Evolutionary conservation across 1,140 invertebrate species (phyloP).

Genomic region (Halesus radiatus): DNA sequence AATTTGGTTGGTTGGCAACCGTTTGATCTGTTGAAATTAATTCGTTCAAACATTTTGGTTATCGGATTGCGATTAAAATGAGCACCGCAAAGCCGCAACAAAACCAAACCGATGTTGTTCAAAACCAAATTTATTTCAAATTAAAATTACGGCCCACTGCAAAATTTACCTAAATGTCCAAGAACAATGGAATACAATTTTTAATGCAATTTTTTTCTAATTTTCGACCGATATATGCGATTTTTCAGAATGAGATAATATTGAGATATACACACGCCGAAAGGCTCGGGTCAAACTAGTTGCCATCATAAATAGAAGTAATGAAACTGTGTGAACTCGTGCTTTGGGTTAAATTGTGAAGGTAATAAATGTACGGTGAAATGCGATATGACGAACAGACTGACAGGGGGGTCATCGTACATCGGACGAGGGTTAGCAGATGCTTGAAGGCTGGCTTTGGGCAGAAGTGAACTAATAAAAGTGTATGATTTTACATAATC

Average conservation of each 20-base stretch:
- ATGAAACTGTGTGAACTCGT: slow-evolving; percentile 12
- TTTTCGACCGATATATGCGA: not conserved
- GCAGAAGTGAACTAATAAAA: not conserved
- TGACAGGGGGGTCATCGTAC: slow-evolving; percentile 19
- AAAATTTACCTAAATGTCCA: no score
- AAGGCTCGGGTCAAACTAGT: not conserved
- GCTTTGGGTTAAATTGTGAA: slow-evolving; percentile 22
- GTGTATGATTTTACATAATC: not conserved
- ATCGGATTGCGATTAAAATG: not conserved
- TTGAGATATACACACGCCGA: not conserved
- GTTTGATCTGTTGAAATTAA: no score
- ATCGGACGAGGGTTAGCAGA: slow-evolving; percentile 4
- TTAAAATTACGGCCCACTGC: no score
- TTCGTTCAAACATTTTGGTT: no score
- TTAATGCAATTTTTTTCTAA: no score
- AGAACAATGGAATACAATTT: no score
- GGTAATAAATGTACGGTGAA: slow-evolving; percentile 35
- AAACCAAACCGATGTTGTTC: not conserved
- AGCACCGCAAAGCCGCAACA: not conserved
- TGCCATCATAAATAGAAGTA: not conserved
- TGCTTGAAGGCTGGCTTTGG: not conserved
- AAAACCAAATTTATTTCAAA: not conserved
- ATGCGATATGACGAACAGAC: slow-evolving; percentile 35
- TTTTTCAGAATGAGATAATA: not conserved
- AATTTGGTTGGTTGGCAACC: no score